phyloP scores from a whole-genome alignment of 2,888 invertebrate genomes.

The Pseudococcus viburni region DNA sequence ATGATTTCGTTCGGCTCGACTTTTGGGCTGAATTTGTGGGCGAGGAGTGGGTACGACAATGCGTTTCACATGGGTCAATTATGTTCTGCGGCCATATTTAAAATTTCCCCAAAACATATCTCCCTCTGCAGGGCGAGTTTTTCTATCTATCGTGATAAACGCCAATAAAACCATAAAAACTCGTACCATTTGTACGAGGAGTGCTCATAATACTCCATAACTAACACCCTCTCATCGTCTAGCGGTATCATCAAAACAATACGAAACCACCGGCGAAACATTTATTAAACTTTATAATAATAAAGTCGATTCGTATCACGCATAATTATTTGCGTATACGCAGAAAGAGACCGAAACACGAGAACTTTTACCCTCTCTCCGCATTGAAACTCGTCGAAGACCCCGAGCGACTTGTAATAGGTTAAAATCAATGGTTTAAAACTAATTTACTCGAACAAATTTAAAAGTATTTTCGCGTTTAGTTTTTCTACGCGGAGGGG shows the following conservation, averaged over 20 bases:
- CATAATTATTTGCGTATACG: background rate
- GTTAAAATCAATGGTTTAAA: constrained; percentile 55
- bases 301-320: background rate
- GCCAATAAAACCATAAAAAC: constrained; percentile 18
- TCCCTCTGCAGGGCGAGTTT: background rate
- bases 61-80: background rate
- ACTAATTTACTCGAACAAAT: constrained; percentile 50
- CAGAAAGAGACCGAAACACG: background rate
- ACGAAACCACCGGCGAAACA: background rate
- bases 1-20: background rate
- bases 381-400: background rate
- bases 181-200: background rate
- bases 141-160: constrained; percentile 25
- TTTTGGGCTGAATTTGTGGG: background rate
- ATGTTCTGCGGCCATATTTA: background rate
- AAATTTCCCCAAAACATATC: background rate
- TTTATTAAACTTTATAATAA: constrained; percentile 33
- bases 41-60: background rate
- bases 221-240: background rate
- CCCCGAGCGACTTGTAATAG: constrained; percentile 19
- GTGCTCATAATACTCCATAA: background rate
- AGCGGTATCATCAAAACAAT: background rate
- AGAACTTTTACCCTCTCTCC: background rate
- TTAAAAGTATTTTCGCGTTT: constrained; percentile 41
- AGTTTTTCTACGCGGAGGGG: background rate